Conservation (phyloP, 1,140 invertebrate genomes). For the Colletes latitarsis region DNA sequence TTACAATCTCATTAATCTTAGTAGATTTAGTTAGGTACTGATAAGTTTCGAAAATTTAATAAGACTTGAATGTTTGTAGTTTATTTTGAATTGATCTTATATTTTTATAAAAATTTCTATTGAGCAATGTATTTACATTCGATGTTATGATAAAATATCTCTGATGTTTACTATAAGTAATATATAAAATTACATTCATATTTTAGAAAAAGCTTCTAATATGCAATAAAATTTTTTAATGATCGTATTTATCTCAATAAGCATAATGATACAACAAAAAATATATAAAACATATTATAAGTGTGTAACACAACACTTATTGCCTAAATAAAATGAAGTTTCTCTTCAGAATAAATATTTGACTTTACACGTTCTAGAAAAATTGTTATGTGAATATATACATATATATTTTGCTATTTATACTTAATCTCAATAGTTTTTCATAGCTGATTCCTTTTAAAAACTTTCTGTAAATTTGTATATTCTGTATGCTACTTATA, state of each 20-base stretch:
- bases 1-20: constrained; percentile 1
- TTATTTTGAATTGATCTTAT: neutral
- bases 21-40: neutral
- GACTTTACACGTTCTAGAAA: constrained; percentile 15
- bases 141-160: neutral
- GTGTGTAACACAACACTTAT: constrained; percentile 29
- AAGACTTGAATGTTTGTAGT: constrained; percentile 10
- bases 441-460: constrained; percentile 18
- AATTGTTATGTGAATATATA: constrained; percentile 36
- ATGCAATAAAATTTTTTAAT: neutral
- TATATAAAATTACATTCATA: neutral
- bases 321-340: constrained; percentile 21
- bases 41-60: constrained; percentile 10
- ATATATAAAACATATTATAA: constrained; percentile 23
- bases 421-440: constrained; percentile 20
- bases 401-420: constrained; percentile 42
- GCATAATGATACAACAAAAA: constrained; percentile 9
- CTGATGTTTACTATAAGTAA: neutral
- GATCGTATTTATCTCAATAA: neutral
- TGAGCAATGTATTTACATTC: constrained; percentile 15
- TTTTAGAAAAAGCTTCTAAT: neutral
- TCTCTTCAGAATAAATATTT: constrained; percentile 28
- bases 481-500: constrained; percentile 6
- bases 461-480: constrained; percentile 32
- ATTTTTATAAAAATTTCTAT: constrained; percentile 7